Percentiles rank a stretch among this genome's conserved stretches.
phyloP scores from a whole-genome alignment of 2,113 vertebrate species.

The Labeo rohita region DNA sequence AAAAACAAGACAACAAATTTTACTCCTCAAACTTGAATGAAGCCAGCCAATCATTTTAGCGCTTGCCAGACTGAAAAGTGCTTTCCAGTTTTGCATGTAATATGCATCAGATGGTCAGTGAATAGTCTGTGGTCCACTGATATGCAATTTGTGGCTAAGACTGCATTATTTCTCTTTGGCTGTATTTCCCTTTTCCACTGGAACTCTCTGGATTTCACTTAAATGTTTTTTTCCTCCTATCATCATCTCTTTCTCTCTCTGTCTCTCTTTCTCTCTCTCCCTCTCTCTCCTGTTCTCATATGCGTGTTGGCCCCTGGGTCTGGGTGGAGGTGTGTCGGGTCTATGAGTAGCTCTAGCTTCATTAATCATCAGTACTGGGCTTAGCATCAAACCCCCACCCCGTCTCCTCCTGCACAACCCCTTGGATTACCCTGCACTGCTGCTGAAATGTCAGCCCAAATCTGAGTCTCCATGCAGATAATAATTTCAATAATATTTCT shows the following conservation, averaged over 20 bases:
- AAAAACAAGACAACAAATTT: neutral
- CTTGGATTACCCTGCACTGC: conserved; percentile 98
- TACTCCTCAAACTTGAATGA: neutral
- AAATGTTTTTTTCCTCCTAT: conserved; percentile 60
- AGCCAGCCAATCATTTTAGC: neutral
- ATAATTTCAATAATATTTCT: conserved; percentile 99
- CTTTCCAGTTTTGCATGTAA: neutral
- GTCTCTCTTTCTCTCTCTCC: conserved; percentile 58
- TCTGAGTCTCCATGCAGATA: conserved; percentile 99
- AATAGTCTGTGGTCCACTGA: neutral
- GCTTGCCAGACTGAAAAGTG: neutral
- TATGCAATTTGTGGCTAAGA: neutral
- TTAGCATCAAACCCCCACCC: conserved; percentile 94
- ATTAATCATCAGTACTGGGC: conserved; percentile 99
- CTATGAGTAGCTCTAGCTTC: conserved; percentile 94
- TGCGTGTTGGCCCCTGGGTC: conserved; percentile 84
- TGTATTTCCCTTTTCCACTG: neutral
- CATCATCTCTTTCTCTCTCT: neutral
- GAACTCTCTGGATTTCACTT: conserved; percentile 51
- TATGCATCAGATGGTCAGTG: neutral
- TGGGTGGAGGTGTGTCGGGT: conserved; percentile 97
- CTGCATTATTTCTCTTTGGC: neutral
- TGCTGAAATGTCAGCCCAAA: conserved; percentile 99
- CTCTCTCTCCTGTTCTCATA: conserved; percentile 73
- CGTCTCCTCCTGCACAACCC: conserved; percentile 99